phyloP scores from a whole-genome alignment of 2,797 vertebrate species.

The Hydrophis major region DNA sequence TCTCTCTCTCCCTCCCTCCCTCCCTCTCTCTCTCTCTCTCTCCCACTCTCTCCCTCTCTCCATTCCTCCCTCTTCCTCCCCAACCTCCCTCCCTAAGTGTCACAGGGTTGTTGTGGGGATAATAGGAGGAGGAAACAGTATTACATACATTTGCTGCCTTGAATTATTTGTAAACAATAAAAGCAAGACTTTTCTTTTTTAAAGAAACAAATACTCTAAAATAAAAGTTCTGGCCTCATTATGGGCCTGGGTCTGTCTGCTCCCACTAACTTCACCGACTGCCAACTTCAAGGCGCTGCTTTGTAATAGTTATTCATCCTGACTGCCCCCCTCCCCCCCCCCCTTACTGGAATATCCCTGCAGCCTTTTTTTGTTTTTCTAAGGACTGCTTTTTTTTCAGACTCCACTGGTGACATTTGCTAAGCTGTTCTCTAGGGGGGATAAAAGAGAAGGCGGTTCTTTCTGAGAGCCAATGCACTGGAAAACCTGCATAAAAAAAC shows the following conservation, averaged over 20 bases:
- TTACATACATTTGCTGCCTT: background rate
- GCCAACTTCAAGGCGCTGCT: background rate
- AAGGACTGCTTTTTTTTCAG: background rate
- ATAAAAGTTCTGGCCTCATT: background rate
- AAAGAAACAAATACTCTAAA: background rate
- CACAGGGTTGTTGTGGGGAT: background rate
- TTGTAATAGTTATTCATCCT: background rate
- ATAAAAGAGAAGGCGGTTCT: background rate
- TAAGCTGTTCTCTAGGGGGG: background rate
- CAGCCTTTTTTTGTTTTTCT: background rate
- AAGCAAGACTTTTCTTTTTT: background rate
- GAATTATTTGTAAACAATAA: background rate
- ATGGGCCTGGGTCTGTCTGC: background rate
- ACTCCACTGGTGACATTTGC: background rate
- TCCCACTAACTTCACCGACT: background rate
- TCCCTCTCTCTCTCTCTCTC: no score
- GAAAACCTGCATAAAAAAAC: background rate
- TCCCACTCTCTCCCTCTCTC: no score
- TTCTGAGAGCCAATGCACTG: background rate
- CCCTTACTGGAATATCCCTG: background rate
- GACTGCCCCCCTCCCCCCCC: background rate
- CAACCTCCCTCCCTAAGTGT: background rate
- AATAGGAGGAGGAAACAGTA: background rate
- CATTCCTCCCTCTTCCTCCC: no score
- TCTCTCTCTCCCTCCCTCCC: background rate